Base-by-base conservation (phyloP, 2,797 vertebrate species). In the Carduelis carduelis region DNA sequence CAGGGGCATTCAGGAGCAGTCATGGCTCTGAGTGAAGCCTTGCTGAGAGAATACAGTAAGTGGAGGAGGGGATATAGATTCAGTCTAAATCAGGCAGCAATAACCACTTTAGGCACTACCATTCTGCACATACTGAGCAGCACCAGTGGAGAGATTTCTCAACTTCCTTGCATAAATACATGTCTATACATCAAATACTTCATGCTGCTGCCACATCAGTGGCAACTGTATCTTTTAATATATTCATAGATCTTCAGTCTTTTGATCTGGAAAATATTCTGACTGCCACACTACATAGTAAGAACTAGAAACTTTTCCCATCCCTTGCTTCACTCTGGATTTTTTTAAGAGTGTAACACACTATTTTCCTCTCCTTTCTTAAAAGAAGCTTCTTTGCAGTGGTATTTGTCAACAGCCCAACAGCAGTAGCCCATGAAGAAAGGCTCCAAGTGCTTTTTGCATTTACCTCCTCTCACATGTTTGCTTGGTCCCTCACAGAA, bases 161-260 rank as follows among this genome's bases (percentile, higher is more conserved):
- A 84, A 18, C 35, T 79, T 82, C n/a, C 47, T 75, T 79, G 55
- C 57, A 79, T 57, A 87, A 96, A 81, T 64, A 28, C 55, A 28
- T 14, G 10, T 15, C 55, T 22, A 12, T 37, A 26, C 71, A 66
- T 49, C 57, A 89, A 85, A 80, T 35, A 34, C 8, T 66, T 30
- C 24, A 24, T 3, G 7, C 28, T 91, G 26, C 47, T 76, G 64
- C 64, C 57, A 28, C 27, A 43, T 39, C 39, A n/a, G 15, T 43
- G 24, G 19, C 23, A 87, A 34, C 12, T 24, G 3, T 26, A 35
- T 37, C 32, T 83, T 78, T 74, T 52, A 69, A 68, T 46, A 59
- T 32, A 92, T 56, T 76, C 63, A 52, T 4, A 72, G 57, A 59
- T 35, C 50, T 65, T 71, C 74, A 83, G 8, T n/a, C 44, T 55